Conservation (phyloP, 2,797 vertebrate species). For the Pseudochirops cupreus region DNA sequence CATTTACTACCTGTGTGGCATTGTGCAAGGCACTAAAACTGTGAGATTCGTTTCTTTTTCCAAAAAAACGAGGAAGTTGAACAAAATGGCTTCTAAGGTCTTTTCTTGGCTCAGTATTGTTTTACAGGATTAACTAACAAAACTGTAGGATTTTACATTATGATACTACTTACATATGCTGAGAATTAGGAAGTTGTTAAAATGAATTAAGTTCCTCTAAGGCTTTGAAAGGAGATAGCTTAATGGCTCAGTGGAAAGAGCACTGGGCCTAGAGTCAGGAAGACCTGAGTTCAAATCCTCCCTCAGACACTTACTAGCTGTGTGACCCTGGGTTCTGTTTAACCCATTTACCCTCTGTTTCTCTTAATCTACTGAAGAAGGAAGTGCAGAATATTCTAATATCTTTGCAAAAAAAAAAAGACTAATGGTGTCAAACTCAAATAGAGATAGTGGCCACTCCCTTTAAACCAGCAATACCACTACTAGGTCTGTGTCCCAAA, state of each 20-base stretch:
- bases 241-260: not conserved
- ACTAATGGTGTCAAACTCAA: not conserved
- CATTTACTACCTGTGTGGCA: not conserved
- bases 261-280: not conserved
- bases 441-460: not conserved
- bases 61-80: not conserved
- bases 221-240: not conserved
- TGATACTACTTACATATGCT: not conserved
- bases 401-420: not conserved
- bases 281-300: not conserved
- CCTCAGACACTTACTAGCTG: not conserved
- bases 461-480: no score
- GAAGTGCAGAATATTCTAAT: not conserved
- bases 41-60: not conserved
- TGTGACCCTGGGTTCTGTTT: not conserved
- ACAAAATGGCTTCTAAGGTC: not conserved
- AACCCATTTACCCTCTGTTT: not conserved
- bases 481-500: no score
- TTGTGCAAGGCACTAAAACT: not conserved
- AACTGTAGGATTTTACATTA: not conserved
- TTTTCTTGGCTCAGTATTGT: not conserved
- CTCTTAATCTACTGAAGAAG: not conserved
- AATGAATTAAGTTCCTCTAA: not conserved
- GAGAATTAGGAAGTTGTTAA: not conserved
- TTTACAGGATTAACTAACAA: not conserved